phyloP scores from a whole-genome alignment of 2,888 invertebrate genomes.

The Acanthopleura granulata region DNA sequence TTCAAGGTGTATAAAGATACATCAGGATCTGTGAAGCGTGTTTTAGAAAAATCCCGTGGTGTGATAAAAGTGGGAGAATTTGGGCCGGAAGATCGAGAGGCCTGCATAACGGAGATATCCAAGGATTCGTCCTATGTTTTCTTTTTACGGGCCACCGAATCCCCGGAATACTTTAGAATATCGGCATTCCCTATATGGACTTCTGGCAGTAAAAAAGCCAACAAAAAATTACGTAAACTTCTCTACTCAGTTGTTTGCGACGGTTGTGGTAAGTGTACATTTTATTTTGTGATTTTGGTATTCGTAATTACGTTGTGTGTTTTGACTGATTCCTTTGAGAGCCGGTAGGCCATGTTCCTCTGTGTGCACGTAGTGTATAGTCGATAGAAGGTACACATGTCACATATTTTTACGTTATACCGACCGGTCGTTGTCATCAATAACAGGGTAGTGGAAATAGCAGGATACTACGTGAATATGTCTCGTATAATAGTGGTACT shows the following conservation, averaged over 20 bases:
- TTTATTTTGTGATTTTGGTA: not conserved
- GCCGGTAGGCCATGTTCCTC: too few species aligned
- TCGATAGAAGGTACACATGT: too few species aligned
- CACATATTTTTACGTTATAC: too few species aligned
- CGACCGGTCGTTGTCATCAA: too few species aligned
- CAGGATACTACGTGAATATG: too few species aligned
- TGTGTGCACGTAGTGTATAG: too few species aligned
- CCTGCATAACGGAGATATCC: constrained; percentile 8
- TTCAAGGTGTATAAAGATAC: constrained; percentile 27
- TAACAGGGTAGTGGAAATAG: too few species aligned
- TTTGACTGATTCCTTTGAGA: too few species aligned
- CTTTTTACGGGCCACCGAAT: constrained; percentile 1
- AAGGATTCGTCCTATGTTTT: constrained; percentile 10
- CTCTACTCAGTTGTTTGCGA: constrained; percentile 8
- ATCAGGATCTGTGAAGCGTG: not conserved
- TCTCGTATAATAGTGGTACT: too few species aligned
- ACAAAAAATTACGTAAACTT: constrained; percentile 1
- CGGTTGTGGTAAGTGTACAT: constrained; percentile 13
- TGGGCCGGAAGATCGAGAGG: constrained; percentile 26
- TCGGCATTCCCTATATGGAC: constrained; percentile 14
- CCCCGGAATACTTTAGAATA: constrained; percentile 9
- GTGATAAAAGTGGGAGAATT: constrained; percentile 32
- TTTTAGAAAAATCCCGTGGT: constrained; percentile 11
- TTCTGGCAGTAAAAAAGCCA: not conserved
- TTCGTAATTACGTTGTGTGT: not conserved